Evolutionary conservation across 2,797 vertebrate genomes (phyloP).

Genomic region (Delichon dasypus): DNA sequence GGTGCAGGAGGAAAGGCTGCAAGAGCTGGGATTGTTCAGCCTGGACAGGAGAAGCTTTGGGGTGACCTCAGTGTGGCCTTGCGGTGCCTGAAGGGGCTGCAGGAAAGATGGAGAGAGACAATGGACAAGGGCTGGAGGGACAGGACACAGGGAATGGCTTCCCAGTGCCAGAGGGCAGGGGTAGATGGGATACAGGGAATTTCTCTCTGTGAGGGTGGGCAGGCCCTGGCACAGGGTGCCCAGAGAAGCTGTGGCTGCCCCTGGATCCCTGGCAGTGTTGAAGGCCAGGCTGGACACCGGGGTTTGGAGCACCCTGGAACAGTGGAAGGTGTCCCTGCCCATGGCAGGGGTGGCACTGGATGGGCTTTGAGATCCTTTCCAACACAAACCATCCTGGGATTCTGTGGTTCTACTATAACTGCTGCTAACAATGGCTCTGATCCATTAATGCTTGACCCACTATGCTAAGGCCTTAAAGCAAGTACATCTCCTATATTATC

Average conservation of each 20-base stretch:
- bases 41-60: background rate
- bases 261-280: too few species aligned
- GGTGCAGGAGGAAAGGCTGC: background rate
- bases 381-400: too few species aligned
- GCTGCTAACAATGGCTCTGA: background rate
- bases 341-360: too few species aligned
- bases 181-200: background rate
- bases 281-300: too few species aligned
- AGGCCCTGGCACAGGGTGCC: background rate
- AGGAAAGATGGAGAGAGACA: background rate
- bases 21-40: background rate
- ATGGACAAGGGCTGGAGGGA: background rate
- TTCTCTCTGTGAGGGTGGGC: background rate
- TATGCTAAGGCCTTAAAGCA: rapidly evolving
- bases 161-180: background rate
- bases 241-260: background rate
- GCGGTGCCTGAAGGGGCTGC: too few species aligned
- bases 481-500: rapidly evolving
- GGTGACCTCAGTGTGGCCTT: too few species aligned
- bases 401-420: background rate
- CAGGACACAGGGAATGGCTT: background rate
- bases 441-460: rapidly evolving
- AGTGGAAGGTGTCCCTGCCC: too few species aligned
- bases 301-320: too few species aligned
- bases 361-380: too few species aligned